Conservation (phyloP, 2,888 invertebrate genomes). For the Itoplectis maculator region DNA sequence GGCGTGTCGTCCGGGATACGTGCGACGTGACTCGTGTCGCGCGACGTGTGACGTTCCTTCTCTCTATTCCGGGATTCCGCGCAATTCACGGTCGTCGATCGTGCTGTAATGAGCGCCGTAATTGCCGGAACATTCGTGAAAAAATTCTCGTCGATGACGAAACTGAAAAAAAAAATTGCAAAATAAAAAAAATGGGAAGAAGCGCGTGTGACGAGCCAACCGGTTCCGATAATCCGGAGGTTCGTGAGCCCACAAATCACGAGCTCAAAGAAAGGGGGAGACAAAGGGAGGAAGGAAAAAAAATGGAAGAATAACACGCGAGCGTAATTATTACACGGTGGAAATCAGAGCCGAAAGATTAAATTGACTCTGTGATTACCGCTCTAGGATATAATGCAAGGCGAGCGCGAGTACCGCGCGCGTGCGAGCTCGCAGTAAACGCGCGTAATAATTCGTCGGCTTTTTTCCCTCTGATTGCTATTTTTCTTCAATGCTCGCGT, state of each 20-base stretch:
- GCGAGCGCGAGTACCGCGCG: not conserved
- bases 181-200: not conserved
- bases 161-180: not conserved
- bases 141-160: not conserved
- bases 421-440: constrained; percentile 1
- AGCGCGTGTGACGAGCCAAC: not conserved
- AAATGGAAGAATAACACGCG: constrained; percentile 7
- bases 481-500: not conserved
- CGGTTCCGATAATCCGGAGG: constrained; percentile 4
- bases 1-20: not conserved
- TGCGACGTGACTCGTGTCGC: constrained; percentile 3
- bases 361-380: constrained; percentile 19
- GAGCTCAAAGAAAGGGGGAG: not conserved
- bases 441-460: not conserved
- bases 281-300: no score
- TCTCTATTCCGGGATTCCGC: not conserved
- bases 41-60: not conserved
- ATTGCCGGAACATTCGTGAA: not conserved
- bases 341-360: constrained; percentile 1
- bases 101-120: not conserved
- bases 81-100: not conserved
- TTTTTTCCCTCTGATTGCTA: not conserved
- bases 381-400: not conserved
- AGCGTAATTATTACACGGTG: constrained; percentile 32
- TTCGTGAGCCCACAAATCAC: constrained; percentile 6